Evolutionary conservation across 2,888 invertebrate species (phyloP).

Genomic region (Erebia ligea): DNA sequence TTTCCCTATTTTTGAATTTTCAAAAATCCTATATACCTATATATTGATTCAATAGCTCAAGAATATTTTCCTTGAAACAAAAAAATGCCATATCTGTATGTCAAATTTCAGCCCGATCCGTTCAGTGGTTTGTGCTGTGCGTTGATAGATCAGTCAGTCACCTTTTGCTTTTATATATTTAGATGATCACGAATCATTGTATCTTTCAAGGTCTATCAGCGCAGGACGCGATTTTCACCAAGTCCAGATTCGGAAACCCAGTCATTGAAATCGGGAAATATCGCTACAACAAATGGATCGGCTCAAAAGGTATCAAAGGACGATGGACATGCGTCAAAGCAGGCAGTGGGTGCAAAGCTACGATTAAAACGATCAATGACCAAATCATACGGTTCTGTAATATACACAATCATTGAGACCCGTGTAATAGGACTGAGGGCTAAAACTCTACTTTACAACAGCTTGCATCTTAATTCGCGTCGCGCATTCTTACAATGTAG

Average conservation of each 20-base stretch:
- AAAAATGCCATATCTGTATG: too few relatives aligned
- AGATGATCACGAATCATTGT: not conserved
- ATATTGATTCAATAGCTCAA: too few relatives aligned
- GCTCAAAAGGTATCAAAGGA: not conserved
- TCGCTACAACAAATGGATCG: constrained; percentile 4
- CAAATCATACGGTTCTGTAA: not conserved
- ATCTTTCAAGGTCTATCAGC: not conserved
- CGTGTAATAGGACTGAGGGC: not conserved
- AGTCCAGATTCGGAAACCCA: not conserved
- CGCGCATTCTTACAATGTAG: too few relatives aligned
- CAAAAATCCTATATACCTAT: too few relatives aligned
- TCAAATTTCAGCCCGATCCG: too few relatives aligned
- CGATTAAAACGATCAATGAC: not conserved
- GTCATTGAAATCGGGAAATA: not conserved
- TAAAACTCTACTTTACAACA: too few relatives aligned
- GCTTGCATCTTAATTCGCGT: too few relatives aligned
- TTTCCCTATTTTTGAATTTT: too few relatives aligned
- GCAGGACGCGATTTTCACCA: not conserved
- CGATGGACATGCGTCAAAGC: not conserved
- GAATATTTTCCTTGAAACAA: too few relatives aligned
- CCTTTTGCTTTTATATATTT: too few relatives aligned
- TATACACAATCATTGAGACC: not conserved
- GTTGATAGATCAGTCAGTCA: too few relatives aligned
- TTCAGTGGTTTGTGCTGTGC: too few relatives aligned
- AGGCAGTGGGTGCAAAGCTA: not conserved